A percentile compares a stretch with the other conserved stretches of the same genome.
phyloP scores from a whole-genome alignment of 2,797 vertebrate species.

The Peromyscus melanophrys region DNA sequence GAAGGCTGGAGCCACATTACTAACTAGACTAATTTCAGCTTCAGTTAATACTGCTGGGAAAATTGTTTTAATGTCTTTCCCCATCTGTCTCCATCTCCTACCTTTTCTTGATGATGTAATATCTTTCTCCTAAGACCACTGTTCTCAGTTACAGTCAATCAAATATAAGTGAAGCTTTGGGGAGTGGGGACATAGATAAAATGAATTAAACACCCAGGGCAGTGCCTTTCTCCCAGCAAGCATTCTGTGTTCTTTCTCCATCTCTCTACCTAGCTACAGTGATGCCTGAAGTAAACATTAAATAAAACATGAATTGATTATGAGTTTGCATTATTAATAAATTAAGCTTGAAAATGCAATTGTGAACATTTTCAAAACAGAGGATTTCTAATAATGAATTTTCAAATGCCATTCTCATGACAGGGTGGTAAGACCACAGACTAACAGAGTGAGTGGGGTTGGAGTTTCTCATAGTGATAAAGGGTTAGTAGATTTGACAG shows the following conservation, averaged over 20 bases:
- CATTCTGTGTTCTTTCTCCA: neutral
- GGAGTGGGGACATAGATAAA: neutral
- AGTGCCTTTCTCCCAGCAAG: neutral
- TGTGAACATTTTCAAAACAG: slow-evolving; percentile 26
- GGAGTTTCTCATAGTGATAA: neutral
- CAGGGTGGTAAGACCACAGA: neutral
- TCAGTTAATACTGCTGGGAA: neutral
- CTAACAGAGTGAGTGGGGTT: neutral
- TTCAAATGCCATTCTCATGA: slow-evolving; percentile 3
- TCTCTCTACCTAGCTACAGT: neutral
- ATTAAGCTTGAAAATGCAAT: neutral
- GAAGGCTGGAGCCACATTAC: neutral
- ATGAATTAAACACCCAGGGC: neutral
- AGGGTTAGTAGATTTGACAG: neutral
- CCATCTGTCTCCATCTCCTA: neutral
- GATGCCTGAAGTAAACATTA: slow-evolving; percentile 17
- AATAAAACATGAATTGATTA: neutral
- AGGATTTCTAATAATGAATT: neutral
- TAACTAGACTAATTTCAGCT: neutral
- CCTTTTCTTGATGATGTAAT: neutral
- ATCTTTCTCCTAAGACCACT: neutral
- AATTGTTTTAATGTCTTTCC: neutral
- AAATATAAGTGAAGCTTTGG: neutral
- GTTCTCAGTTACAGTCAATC: slow-evolving; percentile 12
- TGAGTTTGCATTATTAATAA: slow-evolving; percentile 41